phyloP scores from a whole-genome alignment of 1,140 invertebrate species.

The Caerostris extrusa region DNA sequence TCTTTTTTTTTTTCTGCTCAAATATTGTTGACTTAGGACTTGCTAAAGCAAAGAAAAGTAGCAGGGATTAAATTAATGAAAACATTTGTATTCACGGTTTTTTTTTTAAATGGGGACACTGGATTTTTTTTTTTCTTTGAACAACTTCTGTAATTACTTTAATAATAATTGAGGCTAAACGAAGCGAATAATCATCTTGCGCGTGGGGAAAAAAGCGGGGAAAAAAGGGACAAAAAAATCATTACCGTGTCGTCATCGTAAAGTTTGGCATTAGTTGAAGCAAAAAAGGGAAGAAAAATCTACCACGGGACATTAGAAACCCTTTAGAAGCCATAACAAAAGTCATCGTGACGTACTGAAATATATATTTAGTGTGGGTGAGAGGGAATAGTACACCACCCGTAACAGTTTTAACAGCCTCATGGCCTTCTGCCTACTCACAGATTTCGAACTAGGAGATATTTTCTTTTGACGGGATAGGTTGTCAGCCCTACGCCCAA shows the following conservation, averaged over 20 bases:
- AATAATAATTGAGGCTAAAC: slow-evolving; percentile 38
- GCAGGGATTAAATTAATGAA: neutral
- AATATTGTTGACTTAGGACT: too few species aligned
- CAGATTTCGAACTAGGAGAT: too few species aligned
- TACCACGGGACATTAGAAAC: slow-evolving; percentile 56
- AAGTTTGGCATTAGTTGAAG: slow-evolving; percentile 47
- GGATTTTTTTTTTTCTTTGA: neutral
- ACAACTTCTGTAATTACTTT: neutral
- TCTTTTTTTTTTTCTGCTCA: too few species aligned
- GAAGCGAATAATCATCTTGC: slow-evolving; percentile 36
- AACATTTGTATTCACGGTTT: neutral
- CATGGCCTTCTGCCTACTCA: too few species aligned
- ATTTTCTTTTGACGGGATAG: too few species aligned
- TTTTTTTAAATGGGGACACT: neutral
- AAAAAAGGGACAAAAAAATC: neutral
- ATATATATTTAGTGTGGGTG: neutral
- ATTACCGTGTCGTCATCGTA: slow-evolving; percentile 23
- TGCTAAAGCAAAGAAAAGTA: neutral
- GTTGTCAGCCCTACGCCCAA: too few species aligned
- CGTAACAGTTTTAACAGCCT: slow-evolving; percentile 46
- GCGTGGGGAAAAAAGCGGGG: neutral
- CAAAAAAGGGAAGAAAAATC: slow-evolving; percentile 43
- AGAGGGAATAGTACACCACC: neutral
- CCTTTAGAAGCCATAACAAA: slow-evolving; percentile 47
- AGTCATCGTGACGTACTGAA: neutral